These are phyloP conservation scores for Andrena dorsata DNA, from an alignment of 2,888 invertebrate species.

Conservation along the genomic window DNA sequence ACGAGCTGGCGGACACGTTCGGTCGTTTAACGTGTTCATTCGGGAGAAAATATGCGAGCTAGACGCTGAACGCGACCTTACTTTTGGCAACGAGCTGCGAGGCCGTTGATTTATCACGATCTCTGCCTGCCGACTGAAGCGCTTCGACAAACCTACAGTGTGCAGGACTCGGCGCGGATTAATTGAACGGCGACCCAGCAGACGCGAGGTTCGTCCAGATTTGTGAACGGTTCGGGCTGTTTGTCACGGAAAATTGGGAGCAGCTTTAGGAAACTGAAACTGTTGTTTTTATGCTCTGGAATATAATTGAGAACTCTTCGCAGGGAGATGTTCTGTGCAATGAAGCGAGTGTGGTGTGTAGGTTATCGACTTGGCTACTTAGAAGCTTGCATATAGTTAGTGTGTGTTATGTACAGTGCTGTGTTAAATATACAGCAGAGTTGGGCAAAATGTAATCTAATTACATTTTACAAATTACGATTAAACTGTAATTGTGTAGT, in stretches of 20 bases:
- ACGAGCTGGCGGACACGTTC: too few relatives aligned
- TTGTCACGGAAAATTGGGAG: slow-evolving; percentile 3
- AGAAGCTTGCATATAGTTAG: too few relatives aligned
- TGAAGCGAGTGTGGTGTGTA: too few relatives aligned
- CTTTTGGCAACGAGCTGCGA: slow-evolving; percentile 27
- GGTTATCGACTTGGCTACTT: too few relatives aligned
- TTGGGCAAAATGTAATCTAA: too few relatives aligned
- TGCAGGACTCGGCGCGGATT: slow-evolving; percentile 20
- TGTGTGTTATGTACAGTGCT: too few relatives aligned
- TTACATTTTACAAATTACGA: too few relatives aligned
- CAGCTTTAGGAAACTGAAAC: not conserved
- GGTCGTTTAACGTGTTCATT: not conserved
- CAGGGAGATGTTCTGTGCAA: too few relatives aligned
- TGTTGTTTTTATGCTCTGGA: not conserved
- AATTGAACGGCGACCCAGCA: slow-evolving; percentile 23
- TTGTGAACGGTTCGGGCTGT: not conserved
- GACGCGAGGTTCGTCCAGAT: not conserved
- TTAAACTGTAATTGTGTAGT: too few relatives aligned
- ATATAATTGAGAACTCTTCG: not conserved
- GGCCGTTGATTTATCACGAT: slow-evolving; percentile 39
- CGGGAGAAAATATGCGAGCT: not conserved
- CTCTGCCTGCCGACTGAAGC: slow-evolving; percentile 20
- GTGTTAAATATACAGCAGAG: too few relatives aligned
- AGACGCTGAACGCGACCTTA: slow-evolving; percentile 11
- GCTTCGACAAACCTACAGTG: slow-evolving; percentile 29